Evolutionary conservation across 1,140 invertebrate species (phyloP).

Genomic region (Drosophila ficusphila): DNA sequence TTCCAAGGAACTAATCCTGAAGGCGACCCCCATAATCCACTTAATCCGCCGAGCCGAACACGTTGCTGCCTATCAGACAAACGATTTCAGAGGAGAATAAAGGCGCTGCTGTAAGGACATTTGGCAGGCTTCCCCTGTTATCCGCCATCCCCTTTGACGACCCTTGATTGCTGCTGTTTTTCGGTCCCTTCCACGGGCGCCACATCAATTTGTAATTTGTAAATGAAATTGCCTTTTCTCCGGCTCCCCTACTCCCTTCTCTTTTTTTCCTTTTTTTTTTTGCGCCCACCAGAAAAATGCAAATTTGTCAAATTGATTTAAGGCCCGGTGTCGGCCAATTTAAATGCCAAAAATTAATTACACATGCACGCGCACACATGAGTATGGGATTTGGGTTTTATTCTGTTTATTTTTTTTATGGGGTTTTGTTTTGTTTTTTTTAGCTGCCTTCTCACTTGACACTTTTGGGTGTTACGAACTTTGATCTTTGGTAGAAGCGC

Average conservation of each 20-base stretch:
- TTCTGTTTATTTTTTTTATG: not conserved
- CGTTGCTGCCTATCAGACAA: slow-evolving; percentile 36
- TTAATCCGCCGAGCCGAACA: slow-evolving; percentile 41
- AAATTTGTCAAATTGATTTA: slow-evolving; percentile 80
- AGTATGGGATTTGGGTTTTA: not conserved
- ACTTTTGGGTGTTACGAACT: slow-evolving; percentile 33
- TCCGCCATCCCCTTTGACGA: not conserved
- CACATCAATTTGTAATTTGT: slow-evolving; percentile 79
- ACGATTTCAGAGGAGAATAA: slow-evolving; percentile 32
- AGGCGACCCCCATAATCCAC: slow-evolving; percentile 49
- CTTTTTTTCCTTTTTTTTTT: slow-evolving; percentile 17
- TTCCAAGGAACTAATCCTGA: slow-evolving; percentile 33
- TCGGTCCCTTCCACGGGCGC: slow-evolving; percentile 23
- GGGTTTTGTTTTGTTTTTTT: not conserved
- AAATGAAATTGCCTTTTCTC: slow-evolving; percentile 71
- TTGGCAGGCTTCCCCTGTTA: slow-evolving; percentile 18
- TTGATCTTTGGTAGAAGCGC: slow-evolving; percentile 21
- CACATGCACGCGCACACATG: slow-evolving; percentile 50
- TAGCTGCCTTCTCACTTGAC: slow-evolving; percentile 20
- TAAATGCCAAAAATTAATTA: slow-evolving; percentile 75
- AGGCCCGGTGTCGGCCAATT: slow-evolving; percentile 70
- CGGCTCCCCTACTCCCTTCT: slow-evolving; percentile 30
- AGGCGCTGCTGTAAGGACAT: slow-evolving; percentile 18
- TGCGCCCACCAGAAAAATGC: slow-evolving; percentile 57
- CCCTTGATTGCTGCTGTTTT: slow-evolving; percentile 30